Conservation (phyloP, 2,797 vertebrate species). For the Anableps anableps region DNA sequence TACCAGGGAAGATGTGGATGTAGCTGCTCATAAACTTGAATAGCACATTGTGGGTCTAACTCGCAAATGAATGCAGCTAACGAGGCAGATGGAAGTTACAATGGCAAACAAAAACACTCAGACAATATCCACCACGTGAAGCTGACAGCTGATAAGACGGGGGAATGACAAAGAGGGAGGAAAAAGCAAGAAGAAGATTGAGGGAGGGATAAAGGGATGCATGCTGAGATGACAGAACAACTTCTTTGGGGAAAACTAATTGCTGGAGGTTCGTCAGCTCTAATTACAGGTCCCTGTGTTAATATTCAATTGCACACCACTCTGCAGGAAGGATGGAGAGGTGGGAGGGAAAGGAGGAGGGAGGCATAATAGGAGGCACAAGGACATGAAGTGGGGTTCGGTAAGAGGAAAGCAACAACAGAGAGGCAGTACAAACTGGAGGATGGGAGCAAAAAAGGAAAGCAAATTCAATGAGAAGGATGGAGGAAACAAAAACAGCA, state of each 20-base stretch:
- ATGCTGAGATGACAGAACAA: constrained; percentile 72
- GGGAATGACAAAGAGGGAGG: constrained; percentile 63
- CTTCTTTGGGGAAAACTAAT: constrained; percentile 78
- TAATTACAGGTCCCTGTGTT: constrained; percentile 82
- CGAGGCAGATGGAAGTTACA: constrained; percentile 54
- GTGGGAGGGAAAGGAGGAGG: constrained; percentile 49
- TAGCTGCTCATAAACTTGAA: constrained; percentile 51
- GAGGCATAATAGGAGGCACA: constrained; percentile 48
- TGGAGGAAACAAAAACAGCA: constrained; percentile 8
- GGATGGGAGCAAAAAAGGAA: constrained; percentile 21
- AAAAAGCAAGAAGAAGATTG: constrained; percentile 34
- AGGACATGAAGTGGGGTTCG: constrained; percentile 27
- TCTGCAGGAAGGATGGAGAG: constrained; percentile 64
- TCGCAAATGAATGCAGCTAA: constrained; percentile 50
- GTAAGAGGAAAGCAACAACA: constrained; percentile 16
- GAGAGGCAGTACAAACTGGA: constrained; percentile 39
- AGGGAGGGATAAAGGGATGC: constrained; percentile 61
- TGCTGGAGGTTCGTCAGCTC: constrained; percentile 77
- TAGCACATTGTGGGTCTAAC: constrained; percentile 58
- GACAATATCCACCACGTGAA: constrained; percentile 54
- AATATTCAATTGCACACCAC: constrained; percentile 75
- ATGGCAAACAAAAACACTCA: constrained; percentile 52
- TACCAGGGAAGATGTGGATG: constrained; percentile 46
- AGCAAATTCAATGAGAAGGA: constrained; percentile 6
- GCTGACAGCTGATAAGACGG: constrained; percentile 60